phyloP scores from a whole-genome alignment of 92 coral and sea anemone species.

The Porites lobata region DNA sequence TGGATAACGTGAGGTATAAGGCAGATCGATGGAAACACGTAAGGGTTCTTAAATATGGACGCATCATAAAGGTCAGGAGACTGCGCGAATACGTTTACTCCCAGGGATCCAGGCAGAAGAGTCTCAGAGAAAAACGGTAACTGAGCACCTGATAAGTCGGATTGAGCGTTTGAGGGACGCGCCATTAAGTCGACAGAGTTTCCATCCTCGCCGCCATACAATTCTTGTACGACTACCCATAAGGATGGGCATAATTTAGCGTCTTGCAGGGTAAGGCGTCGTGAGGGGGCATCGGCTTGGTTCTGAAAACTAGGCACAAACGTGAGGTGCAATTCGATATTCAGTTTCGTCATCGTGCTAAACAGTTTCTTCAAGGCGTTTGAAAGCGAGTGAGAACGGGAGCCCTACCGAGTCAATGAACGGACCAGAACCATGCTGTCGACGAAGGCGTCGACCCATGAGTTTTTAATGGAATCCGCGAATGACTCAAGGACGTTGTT shows the following conservation, averaged over 20 bases:
- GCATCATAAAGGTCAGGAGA: neutral
- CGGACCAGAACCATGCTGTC: slow-evolving; percentile 3
- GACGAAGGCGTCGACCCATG: neutral
- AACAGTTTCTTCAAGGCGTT: neutral
- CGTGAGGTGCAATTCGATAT: neutral
- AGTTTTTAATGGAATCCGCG: neutral
- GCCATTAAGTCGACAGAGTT: slow-evolving; percentile 35
- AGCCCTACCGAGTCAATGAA: neutral
- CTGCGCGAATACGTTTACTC: neutral
- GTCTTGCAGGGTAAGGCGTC: neutral
- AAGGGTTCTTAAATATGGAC: neutral
- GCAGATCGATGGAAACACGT: neutral
- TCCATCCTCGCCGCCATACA: neutral
- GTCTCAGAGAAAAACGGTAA: neutral
- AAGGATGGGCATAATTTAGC: neutral
- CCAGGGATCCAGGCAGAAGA: neutral
- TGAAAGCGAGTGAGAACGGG: neutral
- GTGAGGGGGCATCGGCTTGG: neutral
- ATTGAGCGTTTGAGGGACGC: slow-evolving; percentile 32
- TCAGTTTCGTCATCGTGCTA: neutral
- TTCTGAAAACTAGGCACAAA: neutral
- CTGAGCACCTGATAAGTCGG: neutral
- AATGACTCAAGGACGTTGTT: neutral
- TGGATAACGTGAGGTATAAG: neutral
- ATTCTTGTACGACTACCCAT: neutral